Evolutionary conservation across 2,888 invertebrate genomes (phyloP).

Genomic region (Eledone cirrhosa): DNA sequence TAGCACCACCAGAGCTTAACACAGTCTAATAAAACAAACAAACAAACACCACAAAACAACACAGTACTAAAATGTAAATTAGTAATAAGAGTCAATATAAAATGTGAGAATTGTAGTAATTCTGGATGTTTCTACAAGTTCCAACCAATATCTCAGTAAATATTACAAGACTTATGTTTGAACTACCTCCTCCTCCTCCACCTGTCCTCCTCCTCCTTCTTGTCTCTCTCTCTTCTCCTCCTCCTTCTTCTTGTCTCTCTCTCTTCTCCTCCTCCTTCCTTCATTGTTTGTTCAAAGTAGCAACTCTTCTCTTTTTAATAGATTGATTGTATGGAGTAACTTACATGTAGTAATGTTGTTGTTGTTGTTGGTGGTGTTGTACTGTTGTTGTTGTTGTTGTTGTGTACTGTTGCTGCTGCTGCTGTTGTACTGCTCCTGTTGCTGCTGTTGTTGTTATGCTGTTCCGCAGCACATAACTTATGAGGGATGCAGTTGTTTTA

Average conservation of each 20-base stretch:
- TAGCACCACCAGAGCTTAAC: background rate
- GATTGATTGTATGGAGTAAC: background rate
- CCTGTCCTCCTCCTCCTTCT: background rate
- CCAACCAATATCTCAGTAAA: background rate
- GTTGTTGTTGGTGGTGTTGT: no score
- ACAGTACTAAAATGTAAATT: background rate
- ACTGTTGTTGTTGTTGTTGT: no score
- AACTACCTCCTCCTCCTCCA: background rate
- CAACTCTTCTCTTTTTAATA: background rate
- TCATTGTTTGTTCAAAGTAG: background rate
- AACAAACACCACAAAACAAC: no score
- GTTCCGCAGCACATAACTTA: no score
- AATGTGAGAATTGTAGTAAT: background rate
- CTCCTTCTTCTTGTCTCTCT: background rate
- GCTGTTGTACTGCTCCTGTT: no score
- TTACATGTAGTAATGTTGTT: no score
- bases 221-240: background rate
- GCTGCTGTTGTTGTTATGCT: no score
- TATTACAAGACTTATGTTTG: no score
- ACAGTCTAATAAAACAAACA: background rate
- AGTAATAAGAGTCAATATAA: background rate
- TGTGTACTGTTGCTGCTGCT: no score
- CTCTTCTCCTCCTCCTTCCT: background rate
- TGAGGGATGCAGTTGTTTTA: no score
- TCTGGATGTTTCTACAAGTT: background rate